Base-by-base conservation (phyloP, 2,888 invertebrate genomes). In the Oxyteleia sp. region DNA sequence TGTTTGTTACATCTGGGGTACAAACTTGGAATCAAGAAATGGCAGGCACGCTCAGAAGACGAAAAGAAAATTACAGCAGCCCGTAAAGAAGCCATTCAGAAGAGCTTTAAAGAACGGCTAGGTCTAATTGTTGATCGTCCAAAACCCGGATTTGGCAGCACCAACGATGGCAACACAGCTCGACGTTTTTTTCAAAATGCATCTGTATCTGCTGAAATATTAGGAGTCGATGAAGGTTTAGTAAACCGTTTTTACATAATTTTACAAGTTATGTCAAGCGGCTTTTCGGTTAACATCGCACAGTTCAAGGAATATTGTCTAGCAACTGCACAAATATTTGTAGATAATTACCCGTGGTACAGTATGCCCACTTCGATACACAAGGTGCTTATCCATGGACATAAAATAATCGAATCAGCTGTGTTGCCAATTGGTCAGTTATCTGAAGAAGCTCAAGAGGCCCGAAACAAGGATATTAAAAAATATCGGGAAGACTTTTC, bases 1-100 rank as follows among this genome's bases (percentile, higher is more conserved):
- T 75, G 66, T 13, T 49, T 81, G 7, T 29, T 81, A n/a, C 78
- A 84, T 43, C 4, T 84, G 4, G 59, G 38, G 0, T 81, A 82
- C 15, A 76, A 68, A 53, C 10, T 68, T 0, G 49, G n/a, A 3
- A 38, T 64, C 13, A 20, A 82, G 15, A 51, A 43, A 35, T 57
- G 69, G 69, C 55, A 69, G 45, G 69, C 69, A 11, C 66, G 66
- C 11, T 41, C 23, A 4, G 26, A 43, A 16, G 23, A 61, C 4
- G 26, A 61, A 15, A 61, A 61, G n/a, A 32, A 8, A 32, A 32
- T 32, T 32, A 32, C 32, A 32, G 51, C 47, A 41, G 29, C 35
- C 10, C 32, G 51, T 13, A 69, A 69, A 57, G 29, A 20, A 29
- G 13, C 29, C 8, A 57, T 75, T 66, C 66, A 66, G 20, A 57